Conservation (phyloP, 2,888 invertebrate species). For the Rhyacophila evoluta region DNA sequence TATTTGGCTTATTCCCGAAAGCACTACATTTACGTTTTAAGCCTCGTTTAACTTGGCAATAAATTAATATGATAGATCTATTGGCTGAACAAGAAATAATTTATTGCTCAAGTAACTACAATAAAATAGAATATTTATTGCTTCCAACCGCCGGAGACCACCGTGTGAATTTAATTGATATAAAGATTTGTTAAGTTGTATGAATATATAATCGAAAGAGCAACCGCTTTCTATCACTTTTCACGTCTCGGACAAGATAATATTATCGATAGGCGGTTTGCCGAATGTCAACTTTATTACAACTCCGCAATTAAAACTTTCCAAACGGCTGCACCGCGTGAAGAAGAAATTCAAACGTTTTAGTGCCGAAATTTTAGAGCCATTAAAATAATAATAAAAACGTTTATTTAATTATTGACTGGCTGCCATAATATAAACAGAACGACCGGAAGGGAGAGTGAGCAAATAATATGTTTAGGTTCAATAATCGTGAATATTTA, state of each 20-base stretch:
- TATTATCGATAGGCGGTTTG: background rate
- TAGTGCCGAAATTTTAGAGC: background rate
- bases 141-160: background rate
- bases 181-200: background rate
- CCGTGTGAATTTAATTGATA: constrained; percentile 4
- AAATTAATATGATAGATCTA: no score
- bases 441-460: constrained; percentile 1
- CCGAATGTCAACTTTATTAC: background rate
- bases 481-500: background rate
- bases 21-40: no score
- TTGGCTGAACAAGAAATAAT: no score
- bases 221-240: constrained; percentile 16
- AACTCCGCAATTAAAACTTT: constrained; percentile 1
- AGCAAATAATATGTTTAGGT: background rate
- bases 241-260: background rate
- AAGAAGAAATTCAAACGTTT: background rate
- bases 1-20: no score
- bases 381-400: background rate
- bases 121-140: no score
- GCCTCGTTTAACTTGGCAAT: no score
- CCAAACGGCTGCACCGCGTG: background rate
- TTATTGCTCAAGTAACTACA: no score
- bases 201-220: background rate
- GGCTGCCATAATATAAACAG: background rate
- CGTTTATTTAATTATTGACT: background rate